Evolutionary conservation across 2,888 invertebrate genomes (phyloP), one percentile per base, ranked within the genome.

Genomic region (Zaprionus obscuricornis): DNA sequence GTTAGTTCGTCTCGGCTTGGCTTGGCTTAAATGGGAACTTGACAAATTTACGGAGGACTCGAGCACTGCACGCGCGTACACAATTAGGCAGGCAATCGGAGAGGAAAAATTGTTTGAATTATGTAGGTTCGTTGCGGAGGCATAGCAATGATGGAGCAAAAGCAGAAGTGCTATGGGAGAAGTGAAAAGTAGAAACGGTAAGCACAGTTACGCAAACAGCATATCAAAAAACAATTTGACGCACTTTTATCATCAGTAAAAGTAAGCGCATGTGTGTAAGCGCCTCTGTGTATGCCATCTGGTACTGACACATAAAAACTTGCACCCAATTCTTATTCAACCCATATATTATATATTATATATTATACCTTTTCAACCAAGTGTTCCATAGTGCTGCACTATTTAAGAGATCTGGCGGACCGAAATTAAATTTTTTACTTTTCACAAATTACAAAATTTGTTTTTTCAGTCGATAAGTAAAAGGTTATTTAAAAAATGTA

Each of bases 211-310:
- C 74, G 81, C 64, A 77, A 71, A 81, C 69, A 74, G 73, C 76
- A 83, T 81, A 85, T 85, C 82, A 83, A 83, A 83, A 82, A 83
- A 77, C 84, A 81, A 83, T 85, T 79, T 84, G 84, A 79, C 82
- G 82, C 85, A 85, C 73, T 83, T 84, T 79, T 84, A 83, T 81
- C 82, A 85, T 74, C 74, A 67, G 64, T 66, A 66, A 56, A 56
- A 50, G 56, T 64, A 51, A 68, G 46, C 49, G 29, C 40, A 10
- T 14, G n/a, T 20, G 31, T 26, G 36, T 10, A 16, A 14, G 26
- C 22, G 40, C 14, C 20, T 8, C 26, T 33, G 42, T 57, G 52
- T 27, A 52, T 62, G 74, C 67, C 81, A 78, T 77, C 84, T 78
- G 81, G 81, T 83, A 77, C 77, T 78, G 77, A 83, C 77, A 84